Percentiles rank a stretch among this genome's conserved stretches.
These are phyloP conservation scores for Phymorhynchus buccinoides DNA, from an alignment of 1,140 invertebrate genomes.

Conservation along the genomic window DNA sequence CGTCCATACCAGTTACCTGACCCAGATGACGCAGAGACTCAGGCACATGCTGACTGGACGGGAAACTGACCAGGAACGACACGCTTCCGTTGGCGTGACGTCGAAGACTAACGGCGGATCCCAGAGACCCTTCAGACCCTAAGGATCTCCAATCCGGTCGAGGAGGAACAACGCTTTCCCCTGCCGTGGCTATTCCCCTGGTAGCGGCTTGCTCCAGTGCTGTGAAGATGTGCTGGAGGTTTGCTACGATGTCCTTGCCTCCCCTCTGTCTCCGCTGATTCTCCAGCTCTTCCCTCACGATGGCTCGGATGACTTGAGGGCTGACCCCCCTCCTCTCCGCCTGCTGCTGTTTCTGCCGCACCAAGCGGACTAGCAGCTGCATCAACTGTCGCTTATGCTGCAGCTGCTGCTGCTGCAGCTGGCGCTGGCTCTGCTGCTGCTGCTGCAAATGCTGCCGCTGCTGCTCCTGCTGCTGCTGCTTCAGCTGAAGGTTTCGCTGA, in stretches of 20 bases:
- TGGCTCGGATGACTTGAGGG: not conserved
- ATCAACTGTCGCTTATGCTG: not conserved
- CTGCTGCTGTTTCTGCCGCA: not conserved
- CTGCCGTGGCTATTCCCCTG: no score
- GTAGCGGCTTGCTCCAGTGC: not conserved
- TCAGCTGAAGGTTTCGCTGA: not conserved
- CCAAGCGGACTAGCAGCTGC: not conserved
- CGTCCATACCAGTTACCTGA: no score
- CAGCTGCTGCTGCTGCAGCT: slow-evolving; percentile 11
- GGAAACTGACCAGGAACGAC: not conserved
- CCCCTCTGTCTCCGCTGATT: not conserved
- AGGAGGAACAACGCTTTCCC: not conserved
- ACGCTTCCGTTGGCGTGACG: slow-evolving; percentile 10
- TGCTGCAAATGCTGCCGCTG: not conserved
- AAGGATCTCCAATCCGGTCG: not conserved
- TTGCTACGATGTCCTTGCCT: not conserved
- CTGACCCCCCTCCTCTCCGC: not conserved
- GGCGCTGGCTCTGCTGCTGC: not conserved
- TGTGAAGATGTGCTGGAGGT: not conserved
- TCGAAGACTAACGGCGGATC: not conserved
- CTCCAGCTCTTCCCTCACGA: slow-evolving; percentile 22
- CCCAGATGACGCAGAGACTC: not conserved
- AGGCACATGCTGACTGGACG: not conserved
- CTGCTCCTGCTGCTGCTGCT: not conserved
- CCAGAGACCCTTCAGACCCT: no score